Evolutionary conservation across 2,888 invertebrate genomes (phyloP).

Genomic region (Drosophila recens): DNA sequence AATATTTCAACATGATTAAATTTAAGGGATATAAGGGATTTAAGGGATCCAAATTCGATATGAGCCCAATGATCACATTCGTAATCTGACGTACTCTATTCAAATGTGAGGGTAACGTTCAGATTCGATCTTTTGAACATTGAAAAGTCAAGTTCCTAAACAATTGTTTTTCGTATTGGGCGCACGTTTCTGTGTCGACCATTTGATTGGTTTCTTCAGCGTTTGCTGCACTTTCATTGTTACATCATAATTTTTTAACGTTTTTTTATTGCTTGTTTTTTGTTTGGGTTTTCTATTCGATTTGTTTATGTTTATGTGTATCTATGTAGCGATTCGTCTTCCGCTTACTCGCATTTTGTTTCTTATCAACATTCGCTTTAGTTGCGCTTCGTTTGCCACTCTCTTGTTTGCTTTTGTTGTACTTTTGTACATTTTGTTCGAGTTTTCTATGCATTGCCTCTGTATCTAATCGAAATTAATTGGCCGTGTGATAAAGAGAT

Average conservation of each 20-base stretch:
- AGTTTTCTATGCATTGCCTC: conserved; percentile 24
- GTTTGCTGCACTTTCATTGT: conserved; percentile 72
- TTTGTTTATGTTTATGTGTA: conserved; percentile 47
- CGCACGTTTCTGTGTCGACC: conserved; percentile 39
- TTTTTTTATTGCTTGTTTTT: conserved; percentile 29
- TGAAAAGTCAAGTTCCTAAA: not conserved
- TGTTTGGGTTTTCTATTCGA: conserved; percentile 7
- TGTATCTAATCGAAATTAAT: conserved; percentile 75
- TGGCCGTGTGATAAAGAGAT: conserved; percentile 76
- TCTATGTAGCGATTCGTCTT: conserved; percentile 45
- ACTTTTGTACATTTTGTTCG: conserved; percentile 1
- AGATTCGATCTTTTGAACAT: not conserved
- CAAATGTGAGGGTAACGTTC: not conserved
- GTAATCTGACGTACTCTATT: not conserved
- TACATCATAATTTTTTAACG: conserved; percentile 66
- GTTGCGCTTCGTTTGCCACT: conserved; percentile 63
- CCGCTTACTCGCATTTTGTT: conserved; percentile 62
- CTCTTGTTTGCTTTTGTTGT: conserved; percentile 30
- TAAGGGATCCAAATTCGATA: no score
- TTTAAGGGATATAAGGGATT: no score
- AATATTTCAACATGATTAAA: not conserved
- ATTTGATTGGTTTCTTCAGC: conserved; percentile 45
- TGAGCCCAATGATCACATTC: not conserved
- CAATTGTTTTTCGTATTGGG: conserved; percentile 10
- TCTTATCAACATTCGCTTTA: conserved; percentile 57